These are phyloP conservation scores for Aldrovandia affinis DNA, from an alignment of 2,797 vertebrate species.

Conservation along the genomic window DNA sequence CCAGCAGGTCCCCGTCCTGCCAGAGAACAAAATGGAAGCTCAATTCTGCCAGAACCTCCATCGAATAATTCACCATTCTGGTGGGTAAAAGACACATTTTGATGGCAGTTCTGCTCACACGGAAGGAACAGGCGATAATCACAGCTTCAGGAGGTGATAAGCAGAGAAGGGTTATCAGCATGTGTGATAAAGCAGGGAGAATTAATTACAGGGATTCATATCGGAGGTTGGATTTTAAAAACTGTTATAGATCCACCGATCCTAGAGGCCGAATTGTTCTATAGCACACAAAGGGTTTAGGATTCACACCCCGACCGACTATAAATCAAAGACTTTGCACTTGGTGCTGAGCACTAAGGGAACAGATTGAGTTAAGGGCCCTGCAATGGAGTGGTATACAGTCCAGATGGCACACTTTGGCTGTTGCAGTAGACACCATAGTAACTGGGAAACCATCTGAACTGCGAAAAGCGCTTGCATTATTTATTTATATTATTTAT, in stretches of 20 bases:
- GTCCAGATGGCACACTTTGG: conserved; percentile 19
- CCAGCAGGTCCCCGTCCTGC: too few relatives aligned
- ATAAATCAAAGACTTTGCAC: background rate
- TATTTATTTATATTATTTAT: too few relatives aligned
- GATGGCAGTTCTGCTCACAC: background rate
- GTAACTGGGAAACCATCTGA: conserved; percentile 19
- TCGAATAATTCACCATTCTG: too few relatives aligned
- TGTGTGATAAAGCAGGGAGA: background rate
- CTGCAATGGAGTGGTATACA: background rate
- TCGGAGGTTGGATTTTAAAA: background rate
- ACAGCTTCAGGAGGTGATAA: background rate
- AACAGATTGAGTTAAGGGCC: background rate
- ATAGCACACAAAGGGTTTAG: background rate
- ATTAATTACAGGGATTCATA: background rate
- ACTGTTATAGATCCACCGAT: background rate
- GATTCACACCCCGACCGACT: background rate
- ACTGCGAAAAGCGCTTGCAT: background rate
- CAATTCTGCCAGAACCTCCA: too few relatives aligned
- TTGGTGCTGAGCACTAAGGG: background rate
- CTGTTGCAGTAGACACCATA: background rate
- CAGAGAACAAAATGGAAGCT: too few relatives aligned
- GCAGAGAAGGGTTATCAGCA: background rate
- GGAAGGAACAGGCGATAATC: background rate
- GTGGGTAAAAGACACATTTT: too few relatives aligned
- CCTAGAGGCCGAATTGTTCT: background rate